Conservation (phyloP, 2,888 invertebrate species). For the Harpalus rufipes region DNA sequence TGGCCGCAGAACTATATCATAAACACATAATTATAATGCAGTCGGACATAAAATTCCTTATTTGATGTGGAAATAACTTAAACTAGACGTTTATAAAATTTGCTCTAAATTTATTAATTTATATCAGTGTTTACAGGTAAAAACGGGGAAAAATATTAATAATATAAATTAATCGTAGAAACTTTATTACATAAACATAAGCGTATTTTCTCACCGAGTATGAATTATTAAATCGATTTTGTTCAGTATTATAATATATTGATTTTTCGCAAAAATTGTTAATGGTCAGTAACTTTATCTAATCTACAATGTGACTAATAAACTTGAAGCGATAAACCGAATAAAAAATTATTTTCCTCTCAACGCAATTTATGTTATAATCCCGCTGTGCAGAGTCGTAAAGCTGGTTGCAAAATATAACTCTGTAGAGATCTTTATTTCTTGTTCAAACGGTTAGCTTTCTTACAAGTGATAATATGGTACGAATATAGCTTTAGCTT, state of each 20-base stretch:
- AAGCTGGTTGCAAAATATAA: background rate
- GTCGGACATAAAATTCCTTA: no score
- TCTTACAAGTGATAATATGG: constrained; percentile 9
- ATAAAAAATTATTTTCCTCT: background rate
- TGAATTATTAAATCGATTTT: background rate
- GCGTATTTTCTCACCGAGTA: background rate
- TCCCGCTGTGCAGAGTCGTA: background rate
- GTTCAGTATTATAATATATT: background rate
- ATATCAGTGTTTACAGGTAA: no score
- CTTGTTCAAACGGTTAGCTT: background rate
- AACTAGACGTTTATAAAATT: no score
- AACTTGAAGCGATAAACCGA: background rate
- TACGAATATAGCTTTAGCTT: constrained; percentile 18
- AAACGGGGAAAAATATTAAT: no score
- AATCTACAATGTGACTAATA: background rate
- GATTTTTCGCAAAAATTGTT: background rate
- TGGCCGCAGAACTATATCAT: no score
- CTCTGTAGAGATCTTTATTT: background rate
- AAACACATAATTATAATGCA: no score
- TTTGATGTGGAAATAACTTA: no score
- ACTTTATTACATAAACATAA: background rate
- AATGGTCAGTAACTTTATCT: background rate
- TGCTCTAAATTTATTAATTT: no score
- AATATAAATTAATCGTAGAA: no score
- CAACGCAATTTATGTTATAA: background rate